These are phyloP conservation scores for Temnothorax rugatulus DNA, from an alignment of 2,888 invertebrate species.

Conservation along the genomic window DNA sequence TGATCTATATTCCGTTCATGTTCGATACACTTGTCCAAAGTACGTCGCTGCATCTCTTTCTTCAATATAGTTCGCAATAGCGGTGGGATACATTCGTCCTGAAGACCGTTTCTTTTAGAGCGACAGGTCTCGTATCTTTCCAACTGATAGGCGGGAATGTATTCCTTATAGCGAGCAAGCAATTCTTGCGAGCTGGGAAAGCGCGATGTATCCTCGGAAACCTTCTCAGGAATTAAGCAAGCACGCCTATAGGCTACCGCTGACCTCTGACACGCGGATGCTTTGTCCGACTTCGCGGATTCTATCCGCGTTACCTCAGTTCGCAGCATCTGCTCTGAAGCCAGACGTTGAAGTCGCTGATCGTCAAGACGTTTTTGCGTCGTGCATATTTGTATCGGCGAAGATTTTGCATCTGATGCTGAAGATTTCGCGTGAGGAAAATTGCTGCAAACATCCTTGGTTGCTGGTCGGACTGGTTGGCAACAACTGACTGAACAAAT, in stretches of 20 bases:
- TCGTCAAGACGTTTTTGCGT: neutral
- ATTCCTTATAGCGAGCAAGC: conserved; percentile 62
- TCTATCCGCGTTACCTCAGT: neutral
- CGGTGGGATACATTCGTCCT: conserved; percentile 73
- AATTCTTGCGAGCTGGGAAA: conserved; percentile 59
- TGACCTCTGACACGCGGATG: conserved; percentile 7
- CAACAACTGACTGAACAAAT: neutral
- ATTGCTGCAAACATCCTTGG: neutral
- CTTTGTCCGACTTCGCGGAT: conserved; percentile 13
- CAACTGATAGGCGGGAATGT: conserved; percentile 65
- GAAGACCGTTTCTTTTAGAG: conserved; percentile 77
- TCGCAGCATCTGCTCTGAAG: conserved; percentile 5
- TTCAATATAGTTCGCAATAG: conserved; percentile 64
- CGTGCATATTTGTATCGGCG: neutral
- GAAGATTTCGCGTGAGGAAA: neutral
- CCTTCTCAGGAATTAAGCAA: neutral
- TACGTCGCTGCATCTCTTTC: conserved; percentile 22
- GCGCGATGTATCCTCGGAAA: neutral
- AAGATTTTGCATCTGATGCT: neutral
- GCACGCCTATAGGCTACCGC: neutral
- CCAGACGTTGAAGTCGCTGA: neutral
- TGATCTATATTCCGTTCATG: neutral
- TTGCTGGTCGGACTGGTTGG: neutral
- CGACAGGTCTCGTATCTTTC: conserved; percentile 70
- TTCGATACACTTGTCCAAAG: neutral